A percentile compares a stretch with the other conserved stretches of the same genome.
These are phyloP conservation scores for Ophiothrix spiculata DNA, from an alignment of 35 echinoderm and acorn worm genomes.

Conservation along the genomic window DNA sequence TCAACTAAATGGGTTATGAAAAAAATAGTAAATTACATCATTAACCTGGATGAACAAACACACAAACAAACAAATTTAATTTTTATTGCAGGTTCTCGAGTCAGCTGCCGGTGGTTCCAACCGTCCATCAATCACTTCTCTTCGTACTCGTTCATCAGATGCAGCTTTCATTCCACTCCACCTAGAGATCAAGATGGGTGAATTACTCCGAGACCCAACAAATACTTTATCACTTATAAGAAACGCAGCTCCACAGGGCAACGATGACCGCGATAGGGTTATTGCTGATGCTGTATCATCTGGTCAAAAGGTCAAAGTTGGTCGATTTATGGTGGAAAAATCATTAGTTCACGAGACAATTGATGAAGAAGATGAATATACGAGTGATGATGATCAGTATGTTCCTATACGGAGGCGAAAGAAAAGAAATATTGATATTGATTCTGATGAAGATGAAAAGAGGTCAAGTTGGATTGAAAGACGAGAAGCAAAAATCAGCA, in stretches of 20 bases:
- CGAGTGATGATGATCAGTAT: neutral
- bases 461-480: neutral
- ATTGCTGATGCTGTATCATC: neutral
- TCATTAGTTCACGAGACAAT: neutral
- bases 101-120: no score
- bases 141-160: neutral
- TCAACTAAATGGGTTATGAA: no score
- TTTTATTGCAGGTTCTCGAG: no score
- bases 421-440: neutral
- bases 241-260: neutral
- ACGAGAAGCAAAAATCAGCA: neutral
- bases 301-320: neutral
- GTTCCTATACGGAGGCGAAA: neutral
- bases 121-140: neutral
- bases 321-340: neutral
- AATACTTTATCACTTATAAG: neutral
- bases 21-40: no score
- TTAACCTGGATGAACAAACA: no score
- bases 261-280: neutral
- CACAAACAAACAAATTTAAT: no score
- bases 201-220: neutral
- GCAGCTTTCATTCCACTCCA: neutral
- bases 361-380: neutral
- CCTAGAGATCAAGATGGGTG: neutral
- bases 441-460: neutral